A percentile compares a stretch with the other conserved stretches of the same genome.
These are phyloP conservation scores for Egretta garzetta DNA, from an alignment of 2,113 vertebrate genomes.

Conservation along the genomic window DNA sequence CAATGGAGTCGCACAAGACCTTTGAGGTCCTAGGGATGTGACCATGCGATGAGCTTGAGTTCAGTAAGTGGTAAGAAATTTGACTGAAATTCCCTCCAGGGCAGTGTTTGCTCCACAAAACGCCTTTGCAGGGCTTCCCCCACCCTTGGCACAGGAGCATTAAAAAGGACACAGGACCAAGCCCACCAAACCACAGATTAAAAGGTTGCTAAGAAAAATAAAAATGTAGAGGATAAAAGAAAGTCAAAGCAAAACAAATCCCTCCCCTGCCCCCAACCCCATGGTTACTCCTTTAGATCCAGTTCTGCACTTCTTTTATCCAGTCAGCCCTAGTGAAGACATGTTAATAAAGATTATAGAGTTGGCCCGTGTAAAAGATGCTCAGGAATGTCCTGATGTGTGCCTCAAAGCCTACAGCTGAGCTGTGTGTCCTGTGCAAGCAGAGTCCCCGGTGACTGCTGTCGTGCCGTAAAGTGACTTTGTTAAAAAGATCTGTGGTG, in stretches of 20 bases:
- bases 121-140: neutral
- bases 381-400: neutral
- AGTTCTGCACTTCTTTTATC: neutral
- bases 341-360: neutral
- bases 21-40: no score
- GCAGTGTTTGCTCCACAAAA: neutral
- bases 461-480: accelerated
- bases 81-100: neutral
- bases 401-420: neutral
- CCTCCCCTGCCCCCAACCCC: neutral
- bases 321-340: neutral
- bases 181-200: neutral
- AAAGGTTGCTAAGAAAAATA: neutral
- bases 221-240: neutral
- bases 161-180: neutral
- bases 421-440: neutral
- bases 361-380: neutral
- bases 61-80: neutral
- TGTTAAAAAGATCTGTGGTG: neutral
- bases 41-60: neutral
- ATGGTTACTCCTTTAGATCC: neutral
- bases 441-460: neutral
- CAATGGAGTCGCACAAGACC: accelerated
- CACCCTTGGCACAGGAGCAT: neutral
- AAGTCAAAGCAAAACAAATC: neutral